These are phyloP conservation scores for Danio tinwini DNA, from an alignment of 2,797 vertebrate genomes.

Conservation along the genomic window DNA sequence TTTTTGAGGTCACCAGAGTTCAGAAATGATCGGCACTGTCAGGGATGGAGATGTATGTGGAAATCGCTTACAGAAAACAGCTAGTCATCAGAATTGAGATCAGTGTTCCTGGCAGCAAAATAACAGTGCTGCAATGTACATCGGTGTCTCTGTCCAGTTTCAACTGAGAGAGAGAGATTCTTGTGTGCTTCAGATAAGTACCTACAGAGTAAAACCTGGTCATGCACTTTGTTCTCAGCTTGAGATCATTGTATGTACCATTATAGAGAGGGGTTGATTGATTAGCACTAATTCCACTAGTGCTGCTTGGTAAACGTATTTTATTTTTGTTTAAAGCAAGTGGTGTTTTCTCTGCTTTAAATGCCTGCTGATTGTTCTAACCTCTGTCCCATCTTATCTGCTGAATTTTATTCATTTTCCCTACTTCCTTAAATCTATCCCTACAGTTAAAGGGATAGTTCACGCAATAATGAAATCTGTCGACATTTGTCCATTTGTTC, in stretches of 20 bases:
- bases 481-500: too few species aligned
- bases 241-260: neutral
- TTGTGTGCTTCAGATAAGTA: slow-evolving; percentile 6
- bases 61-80: slow-evolving; percentile 7
- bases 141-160: slow-evolving; percentile 16
- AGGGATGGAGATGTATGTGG: slow-evolving; percentile 38
- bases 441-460: neutral
- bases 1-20: slow-evolving; percentile 16
- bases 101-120: slow-evolving; percentile 21
- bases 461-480: too few species aligned
- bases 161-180: neutral
- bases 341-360: neutral
- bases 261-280: neutral
- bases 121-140: slow-evolving; percentile 23
- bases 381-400: neutral
- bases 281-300: neutral
- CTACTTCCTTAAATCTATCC: too few species aligned
- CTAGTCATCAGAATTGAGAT: slow-evolving; percentile 16
- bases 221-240: slow-evolving; percentile 35
- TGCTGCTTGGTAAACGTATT: slow-evolving; percentile 10
- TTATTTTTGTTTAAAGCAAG: neutral
- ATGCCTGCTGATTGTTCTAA: neutral
- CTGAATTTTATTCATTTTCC: neutral
- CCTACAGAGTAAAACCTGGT: slow-evolving; percentile 34
- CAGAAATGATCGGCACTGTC: slow-evolving; percentile 39